Base-by-base conservation (phyloP, 2,113 vertebrate genomes). In the Leptobrachium leishanense region DNA sequence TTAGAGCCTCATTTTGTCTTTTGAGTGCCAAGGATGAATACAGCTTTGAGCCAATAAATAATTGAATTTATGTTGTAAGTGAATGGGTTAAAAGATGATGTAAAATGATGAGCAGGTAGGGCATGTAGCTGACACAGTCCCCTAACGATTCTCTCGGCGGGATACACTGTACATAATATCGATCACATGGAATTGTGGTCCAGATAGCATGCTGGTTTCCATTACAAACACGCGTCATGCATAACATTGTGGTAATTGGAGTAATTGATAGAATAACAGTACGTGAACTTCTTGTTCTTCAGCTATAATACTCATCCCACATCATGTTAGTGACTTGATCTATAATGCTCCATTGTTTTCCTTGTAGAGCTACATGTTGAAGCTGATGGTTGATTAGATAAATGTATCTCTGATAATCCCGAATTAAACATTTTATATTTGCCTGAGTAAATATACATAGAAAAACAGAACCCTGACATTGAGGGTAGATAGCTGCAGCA, bases 201-300 rank as follows among this genome's bases (percentile, higher is more conserved):
- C 53, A 59, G 54, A 70, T 74, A 74, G 40, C 78, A 81, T 42
- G 65, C 78, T 81, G 78, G 71, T 81, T 81, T 74, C 72, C 68
- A 74, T 81, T 81, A 81, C 71, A 68, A 62, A 55, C 53, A 62
- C 41, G 64, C 72, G 12, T 81, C 71, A 81, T 68, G 78, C 65
- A 67, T 74, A 74, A 74, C 78, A 68, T 74, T 81, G 64, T 68
- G 78, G 71, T 81, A 81, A 81, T 74, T 81, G 78, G 43, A 81
- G 78, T 68, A 74, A 81, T 81, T 81, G 73, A 81, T 81, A 81
- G 78, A 63, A 81, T 68, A 74, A 81, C 62, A 62, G 71, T 62
- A 57, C 62, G n/a, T 74, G 64, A 72, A 80, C 64, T 80, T 68
- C 64, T 68, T 68, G 72, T 81, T 57, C 78, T 64, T 59, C 68